Percentiles rank a stretch among this genome's conserved stretches.
These are phyloP conservation scores for Drosophila maculinotata DNA, from an alignment of 2,888 invertebrate genomes.

Conservation along the genomic window DNA sequence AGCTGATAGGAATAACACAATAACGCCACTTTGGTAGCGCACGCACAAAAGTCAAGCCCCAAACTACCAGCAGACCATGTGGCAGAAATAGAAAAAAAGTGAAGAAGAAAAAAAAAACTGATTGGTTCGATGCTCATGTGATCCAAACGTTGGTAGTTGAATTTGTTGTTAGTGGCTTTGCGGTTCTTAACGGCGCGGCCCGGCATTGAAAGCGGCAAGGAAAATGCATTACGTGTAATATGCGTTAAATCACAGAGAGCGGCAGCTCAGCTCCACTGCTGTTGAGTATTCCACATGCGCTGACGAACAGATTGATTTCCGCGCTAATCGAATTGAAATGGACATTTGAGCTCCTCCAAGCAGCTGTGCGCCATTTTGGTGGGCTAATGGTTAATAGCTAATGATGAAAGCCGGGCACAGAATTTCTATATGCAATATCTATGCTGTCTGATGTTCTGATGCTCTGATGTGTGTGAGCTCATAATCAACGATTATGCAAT, in stretches of 20 bases:
- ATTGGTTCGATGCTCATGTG: slow-evolving; percentile 54
- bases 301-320: slow-evolving; percentile 70
- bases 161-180: slow-evolving; percentile 67
- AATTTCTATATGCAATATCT: not conserved
- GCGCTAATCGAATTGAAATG: slow-evolving; percentile 78
- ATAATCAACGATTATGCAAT: slow-evolving; percentile 75
- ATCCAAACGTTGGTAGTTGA: slow-evolving; percentile 40
- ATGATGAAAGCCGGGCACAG: slow-evolving; percentile 5
- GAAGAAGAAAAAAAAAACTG: slow-evolving; percentile 31
- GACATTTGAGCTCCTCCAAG: slow-evolving; percentile 35
- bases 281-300: slow-evolving; percentile 50
- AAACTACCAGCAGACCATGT: slow-evolving; percentile 44
- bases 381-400: slow-evolving; percentile 8
- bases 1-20: slow-evolving; percentile 49
- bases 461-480: slow-evolving; percentile 26
- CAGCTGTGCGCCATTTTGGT: slow-evolving; percentile 55
- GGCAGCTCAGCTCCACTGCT: slow-evolving; percentile 36
- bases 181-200: slow-evolving; percentile 59
- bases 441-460: not conserved
- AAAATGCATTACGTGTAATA: slow-evolving; percentile 76
- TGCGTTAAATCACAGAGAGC: slow-evolving; percentile 72
- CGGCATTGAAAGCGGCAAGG: slow-evolving; percentile 56
- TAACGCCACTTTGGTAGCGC: slow-evolving; percentile 59
- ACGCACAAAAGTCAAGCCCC: slow-evolving; percentile 60
- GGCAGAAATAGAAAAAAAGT: slow-evolving; percentile 38